A percentile compares a stretch with the other conserved stretches of the same genome.
phyloP scores from a whole-genome alignment of 2,888 invertebrate genomes.

The Hypomecis punctinalis region DNA sequence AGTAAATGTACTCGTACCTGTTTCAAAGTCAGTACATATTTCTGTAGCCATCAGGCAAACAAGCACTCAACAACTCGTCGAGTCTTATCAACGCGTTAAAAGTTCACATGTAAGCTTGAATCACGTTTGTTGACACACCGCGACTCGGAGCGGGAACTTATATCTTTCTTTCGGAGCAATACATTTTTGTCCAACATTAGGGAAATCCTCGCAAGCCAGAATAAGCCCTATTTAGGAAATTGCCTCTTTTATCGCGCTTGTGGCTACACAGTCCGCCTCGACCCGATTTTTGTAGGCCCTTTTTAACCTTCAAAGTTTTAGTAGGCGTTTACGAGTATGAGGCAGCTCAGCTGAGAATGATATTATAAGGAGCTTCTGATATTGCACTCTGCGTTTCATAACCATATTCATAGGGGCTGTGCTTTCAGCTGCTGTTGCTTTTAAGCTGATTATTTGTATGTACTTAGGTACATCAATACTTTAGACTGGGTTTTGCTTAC shows the following conservation, averaged over 20 bases:
- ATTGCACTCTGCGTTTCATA: constrained; percentile 6
- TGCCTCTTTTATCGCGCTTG: constrained; percentile 75
- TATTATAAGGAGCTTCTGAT: constrained; percentile 22
- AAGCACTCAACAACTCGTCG: constrained; percentile 23
- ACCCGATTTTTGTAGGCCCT: constrained; percentile 54
- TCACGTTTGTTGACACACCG: constrained; percentile 40
- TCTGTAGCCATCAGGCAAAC: neutral
- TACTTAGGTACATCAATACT: too few species aligned
- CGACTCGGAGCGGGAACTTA: constrained; percentile 34
- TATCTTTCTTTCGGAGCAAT: constrained; percentile 59
- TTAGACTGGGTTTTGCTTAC: too few species aligned
- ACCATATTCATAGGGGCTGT: neutral
- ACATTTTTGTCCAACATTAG: constrained; percentile 77
- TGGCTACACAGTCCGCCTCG: constrained; percentile 62
- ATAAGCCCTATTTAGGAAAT: constrained; percentile 75
- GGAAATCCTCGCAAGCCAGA: constrained; percentile 70
- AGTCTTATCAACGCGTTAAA: constrained; percentile 35
- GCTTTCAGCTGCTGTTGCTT: neutral
- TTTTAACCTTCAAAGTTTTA: constrained; percentile 58
- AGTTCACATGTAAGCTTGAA: constrained; percentile 33
- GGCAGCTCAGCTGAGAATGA: constrained; percentile 27
- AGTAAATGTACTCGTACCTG: neutral
- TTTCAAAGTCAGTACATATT: neutral
- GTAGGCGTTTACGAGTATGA: constrained; percentile 50
- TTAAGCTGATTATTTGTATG: neutral